Evolutionary conservation across 2,797 vertebrate species (phyloP).

Genomic region (Propithecus deckenii): DNA sequence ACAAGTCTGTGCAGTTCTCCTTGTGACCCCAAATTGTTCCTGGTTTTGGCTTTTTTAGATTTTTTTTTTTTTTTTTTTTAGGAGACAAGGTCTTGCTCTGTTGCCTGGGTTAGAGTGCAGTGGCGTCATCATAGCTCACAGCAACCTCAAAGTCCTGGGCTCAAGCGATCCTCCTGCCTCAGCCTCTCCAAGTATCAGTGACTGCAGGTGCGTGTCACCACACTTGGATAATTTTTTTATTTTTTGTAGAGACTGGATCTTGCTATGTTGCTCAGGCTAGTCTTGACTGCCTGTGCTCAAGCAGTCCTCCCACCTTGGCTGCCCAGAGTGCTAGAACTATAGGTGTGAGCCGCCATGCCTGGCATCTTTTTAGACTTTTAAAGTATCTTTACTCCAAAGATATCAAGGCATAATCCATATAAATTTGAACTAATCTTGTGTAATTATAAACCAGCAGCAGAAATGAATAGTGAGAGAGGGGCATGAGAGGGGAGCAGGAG

Average conservation of each 20-base stretch:
- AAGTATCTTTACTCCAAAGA: neutral
- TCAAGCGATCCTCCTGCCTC: neutral
- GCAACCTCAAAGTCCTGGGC: neutral
- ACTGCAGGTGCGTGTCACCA: rapidly evolving
- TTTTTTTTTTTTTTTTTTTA: neutral
- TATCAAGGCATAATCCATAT: neutral
- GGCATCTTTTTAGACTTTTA: neutral
- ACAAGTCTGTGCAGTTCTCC: neutral
- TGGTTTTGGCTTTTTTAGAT: neutral
- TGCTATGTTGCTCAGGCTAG: neutral
- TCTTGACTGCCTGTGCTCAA: neutral
- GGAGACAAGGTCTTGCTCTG: neutral
- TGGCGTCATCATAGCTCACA: neutral
- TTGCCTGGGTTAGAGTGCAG: neutral
- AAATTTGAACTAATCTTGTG: neutral
- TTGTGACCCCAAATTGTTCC: neutral
- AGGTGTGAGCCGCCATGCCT: neutral
- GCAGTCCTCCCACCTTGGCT: neutral
- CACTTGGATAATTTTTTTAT: neutral
- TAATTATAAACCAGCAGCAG: neutral
- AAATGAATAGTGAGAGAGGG: neutral
- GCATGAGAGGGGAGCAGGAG: neutral
- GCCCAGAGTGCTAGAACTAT: neutral
- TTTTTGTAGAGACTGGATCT: neutral
- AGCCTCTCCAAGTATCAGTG: neutral